Evolutionary conservation across 1,140 invertebrate genomes (phyloP).

Genomic region (Solenopsis fugax): DNA sequence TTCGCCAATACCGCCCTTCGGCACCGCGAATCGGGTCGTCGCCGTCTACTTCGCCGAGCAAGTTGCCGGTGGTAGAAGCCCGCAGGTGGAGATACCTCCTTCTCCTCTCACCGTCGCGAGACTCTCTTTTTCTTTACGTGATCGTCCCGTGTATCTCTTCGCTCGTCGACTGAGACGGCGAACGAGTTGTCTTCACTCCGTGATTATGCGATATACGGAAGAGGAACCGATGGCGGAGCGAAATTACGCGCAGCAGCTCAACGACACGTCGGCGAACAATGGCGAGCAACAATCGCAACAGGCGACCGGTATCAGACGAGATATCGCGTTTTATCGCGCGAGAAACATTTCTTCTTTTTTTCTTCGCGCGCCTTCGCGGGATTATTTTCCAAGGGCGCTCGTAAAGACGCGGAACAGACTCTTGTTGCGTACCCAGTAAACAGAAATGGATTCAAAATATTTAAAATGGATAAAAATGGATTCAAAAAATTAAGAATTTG

Average conservation of each 20-base stretch:
- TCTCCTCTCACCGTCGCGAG: neutral
- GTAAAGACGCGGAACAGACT: neutral
- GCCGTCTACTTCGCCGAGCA: too few species aligned
- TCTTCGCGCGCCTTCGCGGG: neutral
- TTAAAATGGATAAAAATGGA: too few species aligned
- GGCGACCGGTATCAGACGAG: constrained; percentile 40
- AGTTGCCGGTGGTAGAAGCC: neutral
- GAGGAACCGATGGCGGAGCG: neutral
- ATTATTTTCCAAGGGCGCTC: neutral
- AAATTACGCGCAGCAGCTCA: constrained; percentile 17
- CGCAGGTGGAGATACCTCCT: neutral
- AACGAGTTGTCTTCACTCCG: neutral
- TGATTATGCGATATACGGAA: constrained; percentile 42
- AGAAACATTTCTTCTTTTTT: neutral
- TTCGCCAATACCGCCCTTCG: neutral
- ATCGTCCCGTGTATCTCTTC: neutral
- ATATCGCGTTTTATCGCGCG: constrained; percentile 24
- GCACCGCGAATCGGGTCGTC: neutral
- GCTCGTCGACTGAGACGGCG: neutral
- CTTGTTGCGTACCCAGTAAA: too few species aligned
- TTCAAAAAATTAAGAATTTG: too few species aligned
- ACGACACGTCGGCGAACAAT: constrained; percentile 1
- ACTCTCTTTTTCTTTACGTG: neutral
- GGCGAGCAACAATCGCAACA: constrained; percentile 14
- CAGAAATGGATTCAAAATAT: too few species aligned